A percentile compares a stretch with the other conserved stretches of the same genome.
phyloP scores from a whole-genome alignment of 2,113 vertebrate genomes.

The Aptenodytes patagonicus region DNA sequence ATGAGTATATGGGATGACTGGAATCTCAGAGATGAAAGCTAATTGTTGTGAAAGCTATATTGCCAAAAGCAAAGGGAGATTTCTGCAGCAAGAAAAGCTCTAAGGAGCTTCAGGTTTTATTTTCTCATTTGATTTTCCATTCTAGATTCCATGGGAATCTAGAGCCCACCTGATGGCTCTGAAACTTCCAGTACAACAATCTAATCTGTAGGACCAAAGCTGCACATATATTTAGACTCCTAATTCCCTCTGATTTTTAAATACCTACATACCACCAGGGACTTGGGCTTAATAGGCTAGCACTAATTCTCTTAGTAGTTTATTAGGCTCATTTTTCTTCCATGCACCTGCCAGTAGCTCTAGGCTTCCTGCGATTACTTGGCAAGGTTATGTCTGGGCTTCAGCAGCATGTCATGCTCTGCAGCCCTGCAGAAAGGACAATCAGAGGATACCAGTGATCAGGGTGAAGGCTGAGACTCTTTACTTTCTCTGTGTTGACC shows the following conservation, averaged over 20 bases:
- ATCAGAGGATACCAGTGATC: neutral
- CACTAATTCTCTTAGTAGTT: conserved; percentile 27
- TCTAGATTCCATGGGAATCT: neutral
- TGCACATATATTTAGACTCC: neutral
- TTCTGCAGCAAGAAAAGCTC: neutral
- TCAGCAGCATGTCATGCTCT: neutral
- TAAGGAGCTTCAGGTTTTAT: neutral
- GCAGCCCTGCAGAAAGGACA: neutral
- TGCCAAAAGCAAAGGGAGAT: neutral
- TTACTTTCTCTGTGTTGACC: neutral
- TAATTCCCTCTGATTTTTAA: conserved; percentile 35
- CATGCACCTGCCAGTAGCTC: neutral
- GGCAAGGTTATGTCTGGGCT: neutral
- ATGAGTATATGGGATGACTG: neutral
- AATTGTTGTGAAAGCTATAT: neutral
- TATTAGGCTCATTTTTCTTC: conserved; percentile 29
- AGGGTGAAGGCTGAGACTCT: neutral
- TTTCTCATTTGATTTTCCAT: neutral
- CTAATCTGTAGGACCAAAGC: neutral
- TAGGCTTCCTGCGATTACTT: neutral
- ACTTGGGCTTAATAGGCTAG: neutral
- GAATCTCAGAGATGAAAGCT: neutral
- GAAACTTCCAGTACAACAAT: neutral
- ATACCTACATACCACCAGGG: neutral
- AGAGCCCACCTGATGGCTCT: neutral